Conservation (phyloP, 2,797 vertebrate species). For the Melanotaenia parkinsoni region DNA sequence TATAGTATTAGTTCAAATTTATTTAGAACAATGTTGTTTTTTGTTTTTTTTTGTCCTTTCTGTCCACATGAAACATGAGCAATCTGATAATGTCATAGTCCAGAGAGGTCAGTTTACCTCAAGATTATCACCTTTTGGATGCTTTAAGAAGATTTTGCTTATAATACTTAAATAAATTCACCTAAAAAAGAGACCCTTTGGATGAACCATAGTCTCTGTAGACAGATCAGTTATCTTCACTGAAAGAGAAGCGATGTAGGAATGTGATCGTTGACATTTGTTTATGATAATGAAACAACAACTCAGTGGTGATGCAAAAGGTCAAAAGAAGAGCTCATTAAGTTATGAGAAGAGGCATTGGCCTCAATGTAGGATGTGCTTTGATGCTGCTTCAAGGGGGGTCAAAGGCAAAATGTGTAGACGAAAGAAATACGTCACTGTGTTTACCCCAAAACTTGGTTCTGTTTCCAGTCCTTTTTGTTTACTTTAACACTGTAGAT, state of each 20-base stretch:
- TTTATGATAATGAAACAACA: background rate
- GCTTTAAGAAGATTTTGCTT: background rate
- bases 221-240: background rate
- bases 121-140: background rate
- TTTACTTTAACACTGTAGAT: background rate
- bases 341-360: background rate
- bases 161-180: background rate
- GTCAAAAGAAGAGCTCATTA: background rate
- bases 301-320: background rate
- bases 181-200: background rate
- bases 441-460: slow-evolving; percentile 15
- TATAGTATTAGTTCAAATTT: background rate
- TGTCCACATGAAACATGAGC: background rate
- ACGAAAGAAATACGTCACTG: slow-evolving; percentile 29
- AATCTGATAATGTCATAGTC: slow-evolving; percentile 2
- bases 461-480: slow-evolving; percentile 8
- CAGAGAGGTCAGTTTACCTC: background rate
- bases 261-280: background rate
- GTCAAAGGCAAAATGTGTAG: slow-evolving; percentile 30
- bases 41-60: background rate
- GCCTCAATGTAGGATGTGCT: background rate
- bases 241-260: background rate
- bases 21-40: background rate
- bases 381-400: background rate
- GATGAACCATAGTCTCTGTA: background rate